Percentiles rank a stretch among this genome's conserved stretches.
These are phyloP conservation scores for Megalonaias nervosa DNA, from an alignment of 1,140 invertebrate genomes.

Conservation along the genomic window DNA sequence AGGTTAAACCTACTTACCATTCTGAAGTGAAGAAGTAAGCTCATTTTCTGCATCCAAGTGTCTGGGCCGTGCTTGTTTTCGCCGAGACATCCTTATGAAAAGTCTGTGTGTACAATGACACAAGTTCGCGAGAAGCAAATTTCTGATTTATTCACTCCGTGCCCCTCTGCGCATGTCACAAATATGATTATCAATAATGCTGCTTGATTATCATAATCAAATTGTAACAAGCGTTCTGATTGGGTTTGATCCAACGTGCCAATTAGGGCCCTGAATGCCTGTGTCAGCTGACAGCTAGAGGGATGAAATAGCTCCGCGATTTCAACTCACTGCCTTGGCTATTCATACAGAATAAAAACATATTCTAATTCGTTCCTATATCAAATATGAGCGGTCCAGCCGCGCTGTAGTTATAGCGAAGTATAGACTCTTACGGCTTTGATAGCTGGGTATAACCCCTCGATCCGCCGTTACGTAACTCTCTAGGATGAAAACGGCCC, in stretches of 20 bases:
- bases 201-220: slow-evolving; percentile 31
- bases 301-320: not conserved
- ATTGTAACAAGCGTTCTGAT: slow-evolving; percentile 28
- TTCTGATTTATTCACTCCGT: slow-evolving; percentile 43
- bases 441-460: too few species aligned
- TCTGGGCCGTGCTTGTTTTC: slow-evolving; percentile 77
- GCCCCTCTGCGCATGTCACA: slow-evolving; percentile 42
- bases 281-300: slow-evolving; percentile 6
- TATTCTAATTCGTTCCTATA: too few species aligned
- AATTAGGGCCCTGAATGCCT: too few species aligned
- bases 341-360: too few species aligned
- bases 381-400: too few species aligned
- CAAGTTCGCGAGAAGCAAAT: slow-evolving; percentile 45
- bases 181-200: slow-evolving; percentile 55
- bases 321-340: not conserved
- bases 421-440: too few species aligned
- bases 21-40: not conserved
- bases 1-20: slow-evolving; percentile 10
- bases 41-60: slow-evolving; percentile 69
- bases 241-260: slow-evolving; percentile 13
- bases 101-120: slow-evolving; percentile 35
- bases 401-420: too few species aligned
- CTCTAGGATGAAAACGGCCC: too few species aligned
- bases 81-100: slow-evolving; percentile 73
- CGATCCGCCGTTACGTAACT: too few species aligned